Evolutionary conservation across 1,140 invertebrate genomes (phyloP), one percentile per base, ranked within the genome.

Genomic region (Littorina saxatilis): DNA sequence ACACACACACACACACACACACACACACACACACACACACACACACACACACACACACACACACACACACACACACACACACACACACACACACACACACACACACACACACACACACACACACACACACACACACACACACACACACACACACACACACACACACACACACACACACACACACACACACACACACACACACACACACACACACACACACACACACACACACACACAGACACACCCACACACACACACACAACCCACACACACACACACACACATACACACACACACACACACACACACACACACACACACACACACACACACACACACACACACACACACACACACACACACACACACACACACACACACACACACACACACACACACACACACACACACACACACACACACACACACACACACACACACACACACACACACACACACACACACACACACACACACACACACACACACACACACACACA

Each of bases 261-360:
- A n/a, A n/a, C n/a, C n/a, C n/a, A n/a, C n/a, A n/a, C n/a, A n/a
- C 35, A 32, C 63, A 32, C 29, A 13, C 63, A 32, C 29, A 32
- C 63, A 13, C 35, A 7, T 15, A 68, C 63, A 68, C 29, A 68
- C 35, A 37, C 29, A 35, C 4, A 5, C 35, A 35, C 35, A 43
- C 72, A 2, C 13, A 43, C 27, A 73, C 72, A 39, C 47, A 52
- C 32, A 39, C 39, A 0, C 17, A 63, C 37, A 63, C 58, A n/a
- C 37, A 78, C 37, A 37, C 40, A 47, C 29, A 75, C 73, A 47
- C 7, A 43, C 73, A 47, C 73, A 43, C 73, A 75, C 73, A 7
- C 55, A 37, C 35, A 43, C 68, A 39, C 37, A 3, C 70, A 73
- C 11, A 40, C 27, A 9, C 23, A 66, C 55, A 35, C 55, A 32